phyloP scores from a whole-genome alignment of 1,140 invertebrate species.

The Drosophila truncata region DNA sequence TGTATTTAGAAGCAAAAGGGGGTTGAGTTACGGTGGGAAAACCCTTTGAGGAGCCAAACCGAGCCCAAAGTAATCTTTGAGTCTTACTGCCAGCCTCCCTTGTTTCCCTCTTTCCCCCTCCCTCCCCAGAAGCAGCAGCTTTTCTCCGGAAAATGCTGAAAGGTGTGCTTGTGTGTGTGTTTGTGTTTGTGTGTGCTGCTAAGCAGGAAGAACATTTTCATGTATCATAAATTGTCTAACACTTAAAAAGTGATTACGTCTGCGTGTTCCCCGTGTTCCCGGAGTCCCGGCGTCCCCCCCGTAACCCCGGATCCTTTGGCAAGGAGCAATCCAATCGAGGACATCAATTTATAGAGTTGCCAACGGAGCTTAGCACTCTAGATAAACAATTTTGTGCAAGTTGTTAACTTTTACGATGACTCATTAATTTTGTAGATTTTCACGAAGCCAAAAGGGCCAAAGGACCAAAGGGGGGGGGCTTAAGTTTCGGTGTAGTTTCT shows the following conservation, averaged over 20 bases:
- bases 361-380: constrained; percentile 67
- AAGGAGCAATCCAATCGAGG: constrained; percentile 62
- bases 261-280: constrained; percentile 50
- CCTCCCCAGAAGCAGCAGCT: background rate
- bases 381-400: constrained; percentile 84
- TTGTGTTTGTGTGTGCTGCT: constrained; percentile 32
- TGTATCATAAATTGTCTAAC: constrained; percentile 83
- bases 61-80: constrained; percentile 70
- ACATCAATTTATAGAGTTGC: constrained; percentile 71
- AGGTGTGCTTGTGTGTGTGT: constrained; percentile 14
- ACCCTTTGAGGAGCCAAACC: constrained; percentile 69
- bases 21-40: constrained; percentile 3
- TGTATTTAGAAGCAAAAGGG: background rate
- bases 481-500: constrained; percentile 46
- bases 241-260: constrained; percentile 84
- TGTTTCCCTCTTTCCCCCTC: background rate
- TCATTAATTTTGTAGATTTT: constrained; percentile 79
- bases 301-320: constrained; percentile 15
- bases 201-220: constrained; percentile 71
- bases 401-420: constrained; percentile 84
- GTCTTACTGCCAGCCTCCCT: constrained; percentile 60
- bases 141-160: constrained; percentile 16
- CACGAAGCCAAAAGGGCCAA: constrained; percentile 6
- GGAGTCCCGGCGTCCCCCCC: background rate
- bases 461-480: background rate